Percentiles rank a stretch among this genome's conserved stretches.
Evolutionary conservation across 2,888 invertebrate genomes (phyloP).

Genomic region (Stenodera caucasica): DNA sequence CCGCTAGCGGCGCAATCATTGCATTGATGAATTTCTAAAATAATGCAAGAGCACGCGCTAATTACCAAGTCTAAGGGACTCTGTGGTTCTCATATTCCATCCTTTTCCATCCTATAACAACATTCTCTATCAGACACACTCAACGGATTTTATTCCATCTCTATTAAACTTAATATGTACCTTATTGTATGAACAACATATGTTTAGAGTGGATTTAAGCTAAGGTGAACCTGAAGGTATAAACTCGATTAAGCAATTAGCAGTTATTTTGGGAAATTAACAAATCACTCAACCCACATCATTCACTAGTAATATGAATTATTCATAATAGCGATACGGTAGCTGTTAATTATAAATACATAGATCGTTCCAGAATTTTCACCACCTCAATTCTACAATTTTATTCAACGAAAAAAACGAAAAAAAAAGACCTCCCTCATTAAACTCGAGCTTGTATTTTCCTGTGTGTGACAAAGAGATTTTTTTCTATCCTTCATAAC

Average conservation of each 20-base stretch:
- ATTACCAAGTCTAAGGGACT: conserved; percentile 32
- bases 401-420: too few species aligned
- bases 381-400: too few species aligned
- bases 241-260: conserved; percentile 28
- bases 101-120: background rate
- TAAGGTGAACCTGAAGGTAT: conserved; percentile 13
- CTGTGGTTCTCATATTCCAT: background rate
- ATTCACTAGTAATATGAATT: conserved; percentile 5
- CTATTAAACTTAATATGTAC: background rate
- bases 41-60: conserved; percentile 44
- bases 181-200: conserved; percentile 14
- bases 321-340: conserved; percentile 13
- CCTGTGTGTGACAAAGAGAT: too few species aligned
- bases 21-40: conserved; percentile 44
- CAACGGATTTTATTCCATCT: background rate
- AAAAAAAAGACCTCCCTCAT: too few species aligned
- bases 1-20: conserved; percentile 38
- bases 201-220: conserved; percentile 20
- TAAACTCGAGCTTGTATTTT: too few species aligned
- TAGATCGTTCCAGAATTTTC: too few species aligned
- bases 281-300: conserved; percentile 8
- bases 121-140: too few species aligned
- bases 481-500: too few species aligned
- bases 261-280: conserved; percentile 18
- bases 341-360: background rate